phyloP scores from a whole-genome alignment of 2,888 invertebrate species.

The Fragum sueziense region DNA sequence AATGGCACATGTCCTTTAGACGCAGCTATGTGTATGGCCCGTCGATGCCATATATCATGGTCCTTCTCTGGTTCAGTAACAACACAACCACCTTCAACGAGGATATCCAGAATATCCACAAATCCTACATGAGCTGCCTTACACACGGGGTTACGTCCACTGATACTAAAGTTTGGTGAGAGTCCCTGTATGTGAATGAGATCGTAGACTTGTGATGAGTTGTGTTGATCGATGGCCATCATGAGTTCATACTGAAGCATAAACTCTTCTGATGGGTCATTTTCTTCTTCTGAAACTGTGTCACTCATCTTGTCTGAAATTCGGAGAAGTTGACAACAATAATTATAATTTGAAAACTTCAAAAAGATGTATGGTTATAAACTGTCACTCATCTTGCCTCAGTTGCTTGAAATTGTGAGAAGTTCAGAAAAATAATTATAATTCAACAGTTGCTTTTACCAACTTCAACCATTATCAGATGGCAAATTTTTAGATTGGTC shows the following conservation, averaged over 20 bases:
- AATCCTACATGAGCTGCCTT: constrained; percentile 65
- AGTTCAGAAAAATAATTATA: too few relatives aligned
- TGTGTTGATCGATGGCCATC: constrained; percentile 51
- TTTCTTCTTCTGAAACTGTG: neutral
- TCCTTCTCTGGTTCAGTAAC: constrained; percentile 62
- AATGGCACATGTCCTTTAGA: constrained; percentile 68
- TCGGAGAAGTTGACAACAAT: too few relatives aligned
- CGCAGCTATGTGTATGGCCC: constrained; percentile 76
- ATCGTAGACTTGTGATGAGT: constrained; percentile 52
- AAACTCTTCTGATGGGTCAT: neutral
- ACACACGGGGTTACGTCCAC: constrained; percentile 69
- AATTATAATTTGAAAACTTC: too few relatives aligned
- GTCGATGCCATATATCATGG: constrained; percentile 72
- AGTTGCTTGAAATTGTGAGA: too few relatives aligned
- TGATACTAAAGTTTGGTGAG: constrained; percentile 65
- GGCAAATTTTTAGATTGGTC: too few relatives aligned
- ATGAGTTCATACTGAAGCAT: constrained; percentile 12
- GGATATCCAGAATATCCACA: constrained; percentile 65
- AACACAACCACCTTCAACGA: constrained; percentile 72
- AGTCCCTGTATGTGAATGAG: constrained; percentile 58
- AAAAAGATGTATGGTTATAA: too few relatives aligned
- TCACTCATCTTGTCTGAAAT: constrained; percentile 1
- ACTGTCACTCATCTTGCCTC: too few relatives aligned
- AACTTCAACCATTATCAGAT: too few relatives aligned
- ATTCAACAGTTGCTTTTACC: too few relatives aligned